Base-by-base conservation (phyloP, 2,888 invertebrate genomes). In the Coenonympha glycerion region DNA sequence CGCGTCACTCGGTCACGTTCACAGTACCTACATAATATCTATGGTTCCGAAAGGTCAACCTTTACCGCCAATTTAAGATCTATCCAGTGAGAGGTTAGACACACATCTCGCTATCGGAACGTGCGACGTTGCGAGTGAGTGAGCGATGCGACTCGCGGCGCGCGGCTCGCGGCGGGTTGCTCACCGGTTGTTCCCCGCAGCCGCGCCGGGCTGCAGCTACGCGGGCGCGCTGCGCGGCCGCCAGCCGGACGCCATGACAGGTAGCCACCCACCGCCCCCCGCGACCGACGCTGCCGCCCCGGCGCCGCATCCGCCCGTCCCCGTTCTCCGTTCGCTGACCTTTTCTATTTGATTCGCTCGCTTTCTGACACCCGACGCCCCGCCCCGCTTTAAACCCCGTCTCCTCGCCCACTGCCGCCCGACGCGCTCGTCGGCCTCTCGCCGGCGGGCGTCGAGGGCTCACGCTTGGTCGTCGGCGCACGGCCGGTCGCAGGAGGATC, bases 201-300 rank as follows among this genome's bases (percentile, higher is more conserved):
- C 71, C 61, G 69, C 74, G 75, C 65, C 73, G 68, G 75, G 76
- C 79, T 79, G 79, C 83, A 92, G 94, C 90, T 96, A 96, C 92
- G 95, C 95, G 85, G 93, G 94, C 88, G 94, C 95, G 86, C 91
- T 96, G 88, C 93, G 94, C 87, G 95, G 95, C 84, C 92, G 92
- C 62, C 92, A 92, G 85, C 90, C 91, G 85, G 91, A 91, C 89
- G 88, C 89, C 89, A 92, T 95, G 92, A 92, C 95, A 94, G 95
- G 95, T 95, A 92, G 91, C 88, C 88, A 59, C 60, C 54, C 63
- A 33, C 50, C 46, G 21, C 52, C 52, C 44, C 18, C 36, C 24
- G 44, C 26, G 33, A 44, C 9, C 41, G 16, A 37, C 46, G 26
- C 49, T 30, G 40, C 30, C 46, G 18, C 46, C 16, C 57, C 47